These are phyloP conservation scores for Lerista edwardsae DNA, from an alignment of 2,797 vertebrate genomes.

Conservation along the genomic window DNA sequence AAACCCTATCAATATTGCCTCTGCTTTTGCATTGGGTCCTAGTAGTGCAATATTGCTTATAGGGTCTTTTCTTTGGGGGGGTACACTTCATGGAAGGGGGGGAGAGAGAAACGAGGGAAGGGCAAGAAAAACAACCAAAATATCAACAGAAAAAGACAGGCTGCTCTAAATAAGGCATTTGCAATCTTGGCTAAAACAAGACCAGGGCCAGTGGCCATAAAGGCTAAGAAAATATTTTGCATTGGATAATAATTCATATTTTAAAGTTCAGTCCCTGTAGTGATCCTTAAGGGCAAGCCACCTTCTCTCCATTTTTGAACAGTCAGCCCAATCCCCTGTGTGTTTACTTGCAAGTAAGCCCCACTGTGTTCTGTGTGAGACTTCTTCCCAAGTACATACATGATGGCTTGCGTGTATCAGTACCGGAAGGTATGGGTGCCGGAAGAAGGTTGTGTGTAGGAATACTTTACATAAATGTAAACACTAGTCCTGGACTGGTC, in stretches of 20 bases:
- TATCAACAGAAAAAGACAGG: conserved; percentile 21
- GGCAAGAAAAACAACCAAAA: not conserved
- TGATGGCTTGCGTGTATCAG: no score
- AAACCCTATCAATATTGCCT: conserved; percentile 97
- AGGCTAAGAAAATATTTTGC: conserved; percentile 30
- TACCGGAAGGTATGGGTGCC: no score
- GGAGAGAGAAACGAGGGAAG: no score
- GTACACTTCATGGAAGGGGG: conserved; percentile 62
- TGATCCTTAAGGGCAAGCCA: conserved; percentile 58
- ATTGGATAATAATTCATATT: not conserved
- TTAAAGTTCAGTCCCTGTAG: not conserved
- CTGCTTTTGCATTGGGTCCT: conserved; percentile 88
- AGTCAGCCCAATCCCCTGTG: not conserved
- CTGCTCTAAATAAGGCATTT: conserved; percentile 52
- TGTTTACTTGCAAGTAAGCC: not conserved
- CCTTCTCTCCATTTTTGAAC: conserved; percentile 51
- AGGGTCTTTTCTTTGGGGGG: conserved; percentile 91
- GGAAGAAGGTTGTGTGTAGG: conserved; percentile 35
- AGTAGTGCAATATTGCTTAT: conserved; percentile 99
- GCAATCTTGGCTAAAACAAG: not conserved
- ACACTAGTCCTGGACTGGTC: conserved; percentile 54
- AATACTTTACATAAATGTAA: conserved; percentile 62
- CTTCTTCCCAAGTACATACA: not conserved
- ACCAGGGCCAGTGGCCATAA: conserved; percentile 21
- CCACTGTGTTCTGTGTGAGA: not conserved